These are phyloP conservation scores for Pammene aurita DNA, from an alignment of 2,888 invertebrate species.

Conservation along the genomic window DNA sequence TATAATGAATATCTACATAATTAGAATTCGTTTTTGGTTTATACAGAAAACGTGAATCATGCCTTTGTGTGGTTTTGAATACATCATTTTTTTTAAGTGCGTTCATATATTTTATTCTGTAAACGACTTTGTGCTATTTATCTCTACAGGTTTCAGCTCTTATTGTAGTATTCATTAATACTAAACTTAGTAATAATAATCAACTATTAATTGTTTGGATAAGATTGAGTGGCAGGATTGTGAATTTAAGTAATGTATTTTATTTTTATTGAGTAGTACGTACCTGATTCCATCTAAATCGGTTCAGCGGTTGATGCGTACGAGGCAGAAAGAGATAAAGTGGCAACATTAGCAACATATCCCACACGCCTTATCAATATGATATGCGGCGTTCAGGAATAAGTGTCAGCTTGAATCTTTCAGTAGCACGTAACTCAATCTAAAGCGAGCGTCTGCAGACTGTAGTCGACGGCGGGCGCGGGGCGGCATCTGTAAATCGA, in stretches of 20 bases:
- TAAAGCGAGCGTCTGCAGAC: conserved; percentile 35
- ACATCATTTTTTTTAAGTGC: not conserved
- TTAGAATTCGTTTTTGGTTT: conserved; percentile 12
- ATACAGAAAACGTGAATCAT: not conserved
- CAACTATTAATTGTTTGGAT: too few species aligned
- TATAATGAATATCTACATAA: conserved; percentile 22
- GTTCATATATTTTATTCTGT: not conserved
- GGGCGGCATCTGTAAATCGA: conserved; percentile 65
- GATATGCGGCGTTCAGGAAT: conserved; percentile 11
- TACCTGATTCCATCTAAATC: too few species aligned
- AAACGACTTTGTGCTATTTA: not conserved
- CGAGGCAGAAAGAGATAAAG: too few species aligned
- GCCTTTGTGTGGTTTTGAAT: not conserved
- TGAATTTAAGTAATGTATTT: too few species aligned
- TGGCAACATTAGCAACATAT: not conserved
- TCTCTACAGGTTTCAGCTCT: too few species aligned
- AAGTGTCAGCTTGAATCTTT: conserved; percentile 30
- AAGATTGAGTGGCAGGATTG: too few species aligned
- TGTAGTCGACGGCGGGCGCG: conserved; percentile 31
- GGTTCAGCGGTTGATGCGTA: too few species aligned
- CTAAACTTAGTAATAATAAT: too few species aligned
- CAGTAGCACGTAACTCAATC: conserved; percentile 39
- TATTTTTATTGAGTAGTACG: too few species aligned
- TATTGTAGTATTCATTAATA: too few species aligned
- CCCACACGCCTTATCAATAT: conserved; percentile 11